Conservation (phyloP, 35 echinoderm and acorn worm genomes). For the Amphiura filiformis region DNA sequence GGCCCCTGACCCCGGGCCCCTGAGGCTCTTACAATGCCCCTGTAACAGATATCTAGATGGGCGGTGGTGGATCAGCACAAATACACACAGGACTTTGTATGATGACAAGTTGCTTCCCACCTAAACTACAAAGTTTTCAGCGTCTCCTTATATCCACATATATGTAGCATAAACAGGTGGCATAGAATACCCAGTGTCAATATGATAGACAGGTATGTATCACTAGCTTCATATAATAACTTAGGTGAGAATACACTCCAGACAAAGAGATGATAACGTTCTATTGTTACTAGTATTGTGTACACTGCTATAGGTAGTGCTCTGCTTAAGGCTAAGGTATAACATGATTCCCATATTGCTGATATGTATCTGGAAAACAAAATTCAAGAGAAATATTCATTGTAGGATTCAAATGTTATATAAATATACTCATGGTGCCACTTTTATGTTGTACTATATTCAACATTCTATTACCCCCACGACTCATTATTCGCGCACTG, state of each 20-base stretch:
- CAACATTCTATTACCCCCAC: no score
- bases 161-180: background rate
- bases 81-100: no score
- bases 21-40: no score
- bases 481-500: no score
- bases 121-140: background rate
- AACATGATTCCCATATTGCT: conserved; percentile 54
- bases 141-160: background rate
- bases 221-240: conserved; percentile 70
- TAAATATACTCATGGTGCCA: no score
- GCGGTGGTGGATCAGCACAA: no score
- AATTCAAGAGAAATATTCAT: no score
- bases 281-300: conserved; percentile 73
- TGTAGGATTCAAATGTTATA: no score
- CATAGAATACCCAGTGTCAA: background rate
- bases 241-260: conserved; percentile 99
- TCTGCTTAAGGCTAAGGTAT: conserved; percentile 64
- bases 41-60: no score
- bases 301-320: conserved; percentile 89
- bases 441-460: no score
- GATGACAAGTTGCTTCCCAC: no score
- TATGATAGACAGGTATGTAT: conserved; percentile 18
- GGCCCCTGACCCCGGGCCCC: no score
- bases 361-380: conserved; percentile 25
- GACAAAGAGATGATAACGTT: conserved; percentile 94